Evolutionary conservation across 2,113 vertebrate species (phyloP), one percentile per base, ranked within the genome.

Genomic region (Xenopus laevis): DNA sequence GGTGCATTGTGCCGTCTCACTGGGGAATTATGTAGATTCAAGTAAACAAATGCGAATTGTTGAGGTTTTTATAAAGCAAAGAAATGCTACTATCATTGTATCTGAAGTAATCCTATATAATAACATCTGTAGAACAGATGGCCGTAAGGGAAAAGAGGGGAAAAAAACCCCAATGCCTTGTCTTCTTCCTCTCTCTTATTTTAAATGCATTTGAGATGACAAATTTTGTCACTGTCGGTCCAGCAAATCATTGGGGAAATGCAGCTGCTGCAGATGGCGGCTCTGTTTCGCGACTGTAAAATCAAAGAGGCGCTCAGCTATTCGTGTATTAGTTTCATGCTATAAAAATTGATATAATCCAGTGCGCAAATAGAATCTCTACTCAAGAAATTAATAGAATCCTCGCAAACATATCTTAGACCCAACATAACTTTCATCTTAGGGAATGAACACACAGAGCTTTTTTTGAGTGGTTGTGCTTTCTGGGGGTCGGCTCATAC

Each of bases 11-110:
- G 88, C 90, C 94, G 92, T 94, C 90, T 96, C 94, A 95, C 84
- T 84, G 86, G 84, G 88, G 87, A 96, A 93, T 93, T 95, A 95
- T 96, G 95, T 87, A 94, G 93, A 94, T 94, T 95, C 80, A 82
- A 88, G 91, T 96, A 97, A 96, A 97, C 95, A 97, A 98, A 92
- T 95, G 94, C 88, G 93, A 96, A 95, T 94, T 94, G 93, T 91
- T 94, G 93, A 95, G 95, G 94, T 95, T 96, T 96, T 93, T 93
- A 95, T 95, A 92, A 95, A 69, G 52, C 61, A 66, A 65, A 59
- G 92, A 91, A 92, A 92, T 91, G 94, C 87, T 90, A 93, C 92
- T 92, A 94, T 93, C 90, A 94, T 90, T 95, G 93, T 93, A 95
- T 97, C 91, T 92, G 87, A 91, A 93, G 93, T 92, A 94, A 96